Percentiles rank a stretch among this genome's conserved stretches.
These are phyloP conservation scores for Vireo altiloquus DNA, from an alignment of 2,113 vertebrate species.

Conservation along the genomic window DNA sequence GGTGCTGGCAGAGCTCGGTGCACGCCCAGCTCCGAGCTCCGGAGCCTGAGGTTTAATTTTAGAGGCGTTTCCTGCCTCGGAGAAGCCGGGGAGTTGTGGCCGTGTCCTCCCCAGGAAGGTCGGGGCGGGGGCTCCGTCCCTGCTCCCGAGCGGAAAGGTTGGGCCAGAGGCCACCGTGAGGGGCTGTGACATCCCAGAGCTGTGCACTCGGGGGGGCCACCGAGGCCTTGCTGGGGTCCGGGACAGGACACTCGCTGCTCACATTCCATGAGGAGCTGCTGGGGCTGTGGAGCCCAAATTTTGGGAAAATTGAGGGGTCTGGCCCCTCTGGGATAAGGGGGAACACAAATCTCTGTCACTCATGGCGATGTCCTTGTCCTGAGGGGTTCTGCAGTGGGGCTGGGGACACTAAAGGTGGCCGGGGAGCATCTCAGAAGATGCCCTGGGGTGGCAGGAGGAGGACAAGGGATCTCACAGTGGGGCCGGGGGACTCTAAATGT, in stretches of 20 bases:
- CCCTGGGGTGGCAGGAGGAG: too few species aligned
- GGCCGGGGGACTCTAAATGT: rapidly evolving
- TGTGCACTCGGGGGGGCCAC: rapidly evolving
- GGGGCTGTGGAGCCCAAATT: background rate
- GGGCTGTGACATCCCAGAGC: background rate
- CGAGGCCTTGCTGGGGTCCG: rapidly evolving
- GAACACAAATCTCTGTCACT: rapidly evolving
- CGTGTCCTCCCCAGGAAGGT: background rate
- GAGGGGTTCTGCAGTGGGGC: background rate
- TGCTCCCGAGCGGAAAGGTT: background rate
- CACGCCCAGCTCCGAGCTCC: rapidly evolving
- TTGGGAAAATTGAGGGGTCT: background rate
- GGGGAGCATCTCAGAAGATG: too few species aligned
- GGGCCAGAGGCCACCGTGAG: background rate
- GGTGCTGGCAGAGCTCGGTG: background rate
- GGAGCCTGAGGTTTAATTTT: background rate
- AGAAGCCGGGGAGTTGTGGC: background rate
- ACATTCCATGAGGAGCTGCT: rapidly evolving
- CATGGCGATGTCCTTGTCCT: background rate
- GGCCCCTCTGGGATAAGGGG: background rate
- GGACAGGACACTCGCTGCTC: rapidly evolving
- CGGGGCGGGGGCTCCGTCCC: background rate
- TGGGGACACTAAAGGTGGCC: background rate
- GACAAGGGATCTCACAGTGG: background rate
- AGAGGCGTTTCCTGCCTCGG: background rate